Conservation (phyloP, 2,888 invertebrate species). For the Clitarchus hookeri region DNA sequence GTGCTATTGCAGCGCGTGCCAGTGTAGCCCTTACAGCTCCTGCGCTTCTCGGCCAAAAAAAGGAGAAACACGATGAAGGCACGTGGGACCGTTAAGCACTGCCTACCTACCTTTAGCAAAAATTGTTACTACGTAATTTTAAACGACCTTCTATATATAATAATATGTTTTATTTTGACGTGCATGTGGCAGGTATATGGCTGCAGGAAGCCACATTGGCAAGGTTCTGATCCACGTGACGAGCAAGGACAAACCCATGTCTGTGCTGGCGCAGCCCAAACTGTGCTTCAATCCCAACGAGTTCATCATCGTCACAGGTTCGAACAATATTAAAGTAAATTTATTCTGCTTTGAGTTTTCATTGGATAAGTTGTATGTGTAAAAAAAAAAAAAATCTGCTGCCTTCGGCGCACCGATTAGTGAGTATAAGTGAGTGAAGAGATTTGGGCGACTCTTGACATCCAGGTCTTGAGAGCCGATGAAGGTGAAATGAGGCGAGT, state of each 20-base stretch:
- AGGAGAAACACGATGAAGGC: too few relatives aligned
- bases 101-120: too few relatives aligned
- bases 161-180: background rate
- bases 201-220: slow-evolving; percentile 74
- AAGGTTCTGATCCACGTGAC: slow-evolving; percentile 65
- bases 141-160: background rate
- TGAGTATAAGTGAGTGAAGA: too few relatives aligned
- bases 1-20: too few relatives aligned
- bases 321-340: slow-evolving; percentile 30
- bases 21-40: too few relatives aligned
- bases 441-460: too few relatives aligned
- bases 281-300: slow-evolving; percentile 58
- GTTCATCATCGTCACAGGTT: slow-evolving; percentile 62
- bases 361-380: background rate
- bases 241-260: slow-evolving; percentile 51
- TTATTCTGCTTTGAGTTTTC: background rate
- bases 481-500: too few relatives aligned
- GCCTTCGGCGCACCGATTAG: too few relatives aligned
- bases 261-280: slow-evolving; percentile 56
- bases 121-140: too few relatives aligned
- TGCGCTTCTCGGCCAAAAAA: too few relatives aligned
- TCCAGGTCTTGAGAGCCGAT: too few relatives aligned
- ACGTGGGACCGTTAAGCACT: too few relatives aligned
- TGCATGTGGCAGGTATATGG: slow-evolving; percentile 52
- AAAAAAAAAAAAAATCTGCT: background rate